Evolutionary conservation across 2,888 invertebrate species (phyloP).

Genomic region (Callyntrura sp.): DNA sequence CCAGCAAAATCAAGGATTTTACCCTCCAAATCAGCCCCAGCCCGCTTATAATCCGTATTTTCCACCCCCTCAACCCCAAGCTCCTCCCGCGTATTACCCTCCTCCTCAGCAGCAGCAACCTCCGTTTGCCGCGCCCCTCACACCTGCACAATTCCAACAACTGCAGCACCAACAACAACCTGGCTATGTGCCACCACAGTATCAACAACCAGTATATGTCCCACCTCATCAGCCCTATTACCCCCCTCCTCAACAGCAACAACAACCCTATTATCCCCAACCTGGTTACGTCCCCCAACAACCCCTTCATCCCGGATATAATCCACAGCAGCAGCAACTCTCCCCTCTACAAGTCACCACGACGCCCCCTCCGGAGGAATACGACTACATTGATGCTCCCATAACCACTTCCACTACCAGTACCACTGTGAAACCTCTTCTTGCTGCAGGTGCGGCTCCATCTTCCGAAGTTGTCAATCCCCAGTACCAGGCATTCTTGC

Average conservation of each 20-base stretch:
- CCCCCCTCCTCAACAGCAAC: neutral
- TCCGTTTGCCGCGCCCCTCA: neutral
- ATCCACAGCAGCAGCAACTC: neutral
- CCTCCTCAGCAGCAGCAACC: conserved; percentile 24
- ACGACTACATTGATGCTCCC: conserved; percentile 22
- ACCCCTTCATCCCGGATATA: neutral
- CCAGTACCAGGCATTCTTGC: neutral
- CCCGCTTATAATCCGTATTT: conserved; percentile 25
- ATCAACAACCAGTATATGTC: too few species aligned
- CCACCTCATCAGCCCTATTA: conserved; percentile 8
- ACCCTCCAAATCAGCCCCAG: conserved; percentile 29
- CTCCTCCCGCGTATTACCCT: neutral
- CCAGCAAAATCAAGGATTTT: neutral
- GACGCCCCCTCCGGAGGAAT: conserved; percentile 20
- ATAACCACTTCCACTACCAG: conserved; percentile 16
- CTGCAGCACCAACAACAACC: conserved; percentile 18
- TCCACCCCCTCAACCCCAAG: conserved; percentile 2
- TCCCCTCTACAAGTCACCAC: neutral
- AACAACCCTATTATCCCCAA: neutral
- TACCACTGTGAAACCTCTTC: too few species aligned
- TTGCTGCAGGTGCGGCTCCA: neutral
- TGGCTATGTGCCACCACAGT: neutral
- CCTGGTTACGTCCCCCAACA: too few species aligned
- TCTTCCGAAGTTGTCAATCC: neutral
- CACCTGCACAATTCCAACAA: conserved; percentile 43